Conservation (phyloP, 2,888 invertebrate genomes). For the Tetrapedia diversipes region DNA sequence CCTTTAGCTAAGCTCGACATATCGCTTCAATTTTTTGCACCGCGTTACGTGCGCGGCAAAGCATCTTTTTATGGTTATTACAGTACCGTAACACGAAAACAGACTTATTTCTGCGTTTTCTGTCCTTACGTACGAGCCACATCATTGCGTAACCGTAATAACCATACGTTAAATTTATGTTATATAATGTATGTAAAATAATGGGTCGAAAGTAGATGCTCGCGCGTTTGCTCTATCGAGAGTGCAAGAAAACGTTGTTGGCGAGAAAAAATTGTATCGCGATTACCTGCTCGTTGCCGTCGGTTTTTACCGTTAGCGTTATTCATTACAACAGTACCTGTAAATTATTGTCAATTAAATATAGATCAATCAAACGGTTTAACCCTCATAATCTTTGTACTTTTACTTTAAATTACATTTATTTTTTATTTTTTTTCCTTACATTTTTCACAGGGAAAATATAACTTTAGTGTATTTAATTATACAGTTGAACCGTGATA, state of each 20-base stretch:
- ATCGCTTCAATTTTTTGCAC: conserved; percentile 20
- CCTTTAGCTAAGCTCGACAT: conserved; percentile 2
- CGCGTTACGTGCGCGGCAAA: conserved; percentile 5
- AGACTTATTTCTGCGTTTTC: conserved; percentile 16
- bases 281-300: not conserved
- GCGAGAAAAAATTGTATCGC: not conserved
- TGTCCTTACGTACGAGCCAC: conserved; percentile 15
- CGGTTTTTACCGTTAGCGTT: too few relatives aligned
- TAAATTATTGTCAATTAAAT: not conserved
- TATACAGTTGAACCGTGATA: too few relatives aligned
- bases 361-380: not conserved
- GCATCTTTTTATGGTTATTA: conserved; percentile 45
- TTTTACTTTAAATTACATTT: too few relatives aligned
- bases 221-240: not conserved
- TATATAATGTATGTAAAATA: conserved; percentile 29
- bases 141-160: conserved; percentile 28
- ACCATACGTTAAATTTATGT: conserved; percentile 24
- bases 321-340: too few relatives aligned
- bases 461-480: too few relatives aligned
- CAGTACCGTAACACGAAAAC: conserved; percentile 29
- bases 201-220: conserved; percentile 9
- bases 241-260: not conserved
- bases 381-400: too few relatives aligned
- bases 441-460: too few relatives aligned
- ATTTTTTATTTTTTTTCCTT: too few relatives aligned